Conservation (phyloP, 2,888 invertebrate genomes). For the Eucera pruinosa region DNA sequence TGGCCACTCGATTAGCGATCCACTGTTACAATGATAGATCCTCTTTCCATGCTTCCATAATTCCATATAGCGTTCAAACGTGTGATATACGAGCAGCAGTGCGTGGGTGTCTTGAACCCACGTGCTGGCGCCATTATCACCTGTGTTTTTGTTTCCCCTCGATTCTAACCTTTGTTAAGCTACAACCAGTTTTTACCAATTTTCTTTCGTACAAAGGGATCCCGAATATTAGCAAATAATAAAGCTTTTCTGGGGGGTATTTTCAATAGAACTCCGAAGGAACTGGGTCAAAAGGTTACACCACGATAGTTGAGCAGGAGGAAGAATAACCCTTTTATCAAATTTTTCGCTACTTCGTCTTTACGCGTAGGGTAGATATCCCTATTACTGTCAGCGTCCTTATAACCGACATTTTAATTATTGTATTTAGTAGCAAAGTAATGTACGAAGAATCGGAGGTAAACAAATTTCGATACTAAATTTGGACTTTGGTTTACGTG, state of each 20-base stretch:
- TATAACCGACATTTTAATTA: no score
- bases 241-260: conserved; percentile 1
- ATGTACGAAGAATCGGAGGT: no score
- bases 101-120: not conserved
- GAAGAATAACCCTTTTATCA: conserved; percentile 5
- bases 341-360: not conserved
- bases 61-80: not conserved
- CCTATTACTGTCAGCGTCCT: no score
- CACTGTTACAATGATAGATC: not conserved
- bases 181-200: not conserved
- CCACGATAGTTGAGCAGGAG: not conserved
- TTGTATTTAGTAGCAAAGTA: no score
- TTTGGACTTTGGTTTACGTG: no score
- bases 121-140: conserved; percentile 3
- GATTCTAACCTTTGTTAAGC: not conserved
- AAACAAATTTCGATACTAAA: no score
- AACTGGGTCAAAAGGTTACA: not conserved
- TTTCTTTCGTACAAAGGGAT: conserved; percentile 3
- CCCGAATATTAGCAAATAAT: not conserved
- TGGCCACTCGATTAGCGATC: not conserved
- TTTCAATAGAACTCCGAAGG: not conserved
- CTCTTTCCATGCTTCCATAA: not conserved
- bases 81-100: not conserved
- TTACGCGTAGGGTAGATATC: no score
- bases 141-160: conserved; percentile 5